Percentiles rank a stretch among this genome's conserved stretches.
These are phyloP conservation scores for Maniola hyperantus DNA, from an alignment of 2,888 invertebrate species.

Conservation along the genomic window DNA sequence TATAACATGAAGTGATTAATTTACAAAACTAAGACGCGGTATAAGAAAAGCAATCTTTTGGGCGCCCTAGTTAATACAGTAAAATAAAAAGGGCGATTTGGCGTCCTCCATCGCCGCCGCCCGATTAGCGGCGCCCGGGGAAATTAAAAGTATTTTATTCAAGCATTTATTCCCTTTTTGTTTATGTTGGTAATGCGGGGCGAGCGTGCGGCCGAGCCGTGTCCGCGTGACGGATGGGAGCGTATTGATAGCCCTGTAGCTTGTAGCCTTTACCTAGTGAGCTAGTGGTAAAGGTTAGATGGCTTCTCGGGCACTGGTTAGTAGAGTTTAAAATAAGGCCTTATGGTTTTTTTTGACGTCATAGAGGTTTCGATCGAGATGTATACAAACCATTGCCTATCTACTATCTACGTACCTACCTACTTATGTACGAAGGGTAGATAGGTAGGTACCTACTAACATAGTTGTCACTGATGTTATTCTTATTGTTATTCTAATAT, in stretches of 20 bases:
- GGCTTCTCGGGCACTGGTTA: not conserved
- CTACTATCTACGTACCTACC: too few relatives aligned
- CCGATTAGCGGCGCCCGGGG: constrained; percentile 81
- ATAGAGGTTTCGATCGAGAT: too few relatives aligned
- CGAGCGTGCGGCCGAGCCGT: constrained; percentile 47
- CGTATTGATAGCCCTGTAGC: constrained; percentile 44
- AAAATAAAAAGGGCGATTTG: constrained; percentile 81
- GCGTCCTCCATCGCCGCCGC: constrained; percentile 77
- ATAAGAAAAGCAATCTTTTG: not conserved
- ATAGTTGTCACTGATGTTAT: too few relatives aligned
- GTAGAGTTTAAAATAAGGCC: too few relatives aligned
- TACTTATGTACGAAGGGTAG: too few relatives aligned
- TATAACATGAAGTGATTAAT: too few relatives aligned
- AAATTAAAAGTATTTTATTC: constrained; percentile 82
- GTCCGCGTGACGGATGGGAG: constrained; percentile 41
- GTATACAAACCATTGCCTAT: too few relatives aligned
- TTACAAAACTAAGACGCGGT: not conserved
- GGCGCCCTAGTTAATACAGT: constrained; percentile 53
- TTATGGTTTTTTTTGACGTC: too few relatives aligned
- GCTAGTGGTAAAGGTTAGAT: not conserved
- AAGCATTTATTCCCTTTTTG: constrained; percentile 78
- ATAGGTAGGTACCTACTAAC: too few relatives aligned
- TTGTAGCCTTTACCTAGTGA: not conserved
- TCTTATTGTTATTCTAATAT: too few relatives aligned
- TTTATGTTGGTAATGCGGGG: constrained; percentile 70